Conservation (phyloP, 2,888 invertebrate genomes). For the Mechanitis messenoides region DNA sequence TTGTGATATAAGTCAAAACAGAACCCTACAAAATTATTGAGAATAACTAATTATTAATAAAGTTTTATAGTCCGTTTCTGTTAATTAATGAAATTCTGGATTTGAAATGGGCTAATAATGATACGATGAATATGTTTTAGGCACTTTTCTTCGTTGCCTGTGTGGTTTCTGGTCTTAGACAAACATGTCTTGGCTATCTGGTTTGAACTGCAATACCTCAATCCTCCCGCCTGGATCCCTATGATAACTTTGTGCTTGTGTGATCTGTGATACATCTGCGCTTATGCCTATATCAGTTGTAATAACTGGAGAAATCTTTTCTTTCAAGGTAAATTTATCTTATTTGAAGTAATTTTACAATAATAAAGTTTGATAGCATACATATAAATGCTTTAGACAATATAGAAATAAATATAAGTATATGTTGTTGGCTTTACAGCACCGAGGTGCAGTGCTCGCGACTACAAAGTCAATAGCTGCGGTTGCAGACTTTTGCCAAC, state of each 20-base stretch:
- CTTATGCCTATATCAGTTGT: constrained; percentile 56
- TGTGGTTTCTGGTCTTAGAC: constrained; percentile 33
- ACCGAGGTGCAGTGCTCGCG: constrained; percentile 37
- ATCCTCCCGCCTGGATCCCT: constrained; percentile 33
- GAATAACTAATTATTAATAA: too few species aligned
- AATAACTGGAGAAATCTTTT: constrained; percentile 54
- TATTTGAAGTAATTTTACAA: background rate
- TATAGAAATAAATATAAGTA: too few species aligned
- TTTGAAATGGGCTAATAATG: too few species aligned
- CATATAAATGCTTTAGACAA: too few species aligned
- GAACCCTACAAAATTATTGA: too few species aligned
- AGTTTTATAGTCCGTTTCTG: too few species aligned
- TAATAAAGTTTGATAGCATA: too few species aligned
- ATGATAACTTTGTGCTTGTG: constrained; percentile 52
- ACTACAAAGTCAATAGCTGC: constrained; percentile 34
- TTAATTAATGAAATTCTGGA: too few species aligned
- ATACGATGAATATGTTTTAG: constrained; percentile 22
- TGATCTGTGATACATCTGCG: constrained; percentile 51
- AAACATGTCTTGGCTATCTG: constrained; percentile 34
- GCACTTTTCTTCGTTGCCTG: constrained; percentile 30
- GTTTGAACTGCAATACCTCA: constrained; percentile 28
- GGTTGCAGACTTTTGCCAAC: constrained; percentile 33
- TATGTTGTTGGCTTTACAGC: constrained; percentile 26
- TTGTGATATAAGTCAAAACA: too few species aligned
- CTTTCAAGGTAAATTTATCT: constrained; percentile 33